phyloP scores from a whole-genome alignment of 1,140 invertebrate species.

The Brachionus angularis region DNA sequence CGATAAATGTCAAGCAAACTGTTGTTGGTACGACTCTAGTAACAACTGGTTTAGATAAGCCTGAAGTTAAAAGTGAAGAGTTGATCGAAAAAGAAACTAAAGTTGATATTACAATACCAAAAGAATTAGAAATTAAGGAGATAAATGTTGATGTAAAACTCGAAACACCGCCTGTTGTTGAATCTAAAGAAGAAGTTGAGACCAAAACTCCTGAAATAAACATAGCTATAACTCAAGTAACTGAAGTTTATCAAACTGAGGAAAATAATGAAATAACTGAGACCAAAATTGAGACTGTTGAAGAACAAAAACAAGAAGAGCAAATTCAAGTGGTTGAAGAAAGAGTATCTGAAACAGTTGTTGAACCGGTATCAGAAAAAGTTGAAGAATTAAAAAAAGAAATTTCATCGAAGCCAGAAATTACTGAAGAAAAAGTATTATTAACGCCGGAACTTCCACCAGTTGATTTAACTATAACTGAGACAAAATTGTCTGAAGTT shows the following conservation, averaged over 20 bases:
- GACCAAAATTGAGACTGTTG: neutral
- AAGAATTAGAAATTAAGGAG: neutral
- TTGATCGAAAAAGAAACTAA: conserved; percentile 9
- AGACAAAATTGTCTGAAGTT: too few relatives aligned
- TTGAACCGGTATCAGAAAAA: neutral
- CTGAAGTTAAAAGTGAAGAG: neutral
- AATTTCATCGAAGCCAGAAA: neutral
- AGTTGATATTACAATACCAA: conserved; percentile 1
- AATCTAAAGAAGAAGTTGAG: neutral
- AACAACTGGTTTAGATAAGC: neutral
- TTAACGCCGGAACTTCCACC: neutral
- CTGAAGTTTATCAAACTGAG: neutral
- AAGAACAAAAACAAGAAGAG: neutral
- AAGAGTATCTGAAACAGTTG: neutral
- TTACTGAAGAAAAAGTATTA: neutral
- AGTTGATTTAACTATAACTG: neutral
- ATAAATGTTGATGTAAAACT: neutral
- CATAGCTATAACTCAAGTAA: neutral
- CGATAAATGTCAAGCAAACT: neutral
- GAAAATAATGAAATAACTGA: neutral
- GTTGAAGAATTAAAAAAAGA: neutral
- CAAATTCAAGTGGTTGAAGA: neutral
- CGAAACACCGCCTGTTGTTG: neutral
- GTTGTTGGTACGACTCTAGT: neutral
- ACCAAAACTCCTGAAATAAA: neutral